Evolutionary conservation across 2,797 vertebrate species (phyloP), one percentile per base, ranked within the genome.

Genomic region (Mus minutoides): DNA sequence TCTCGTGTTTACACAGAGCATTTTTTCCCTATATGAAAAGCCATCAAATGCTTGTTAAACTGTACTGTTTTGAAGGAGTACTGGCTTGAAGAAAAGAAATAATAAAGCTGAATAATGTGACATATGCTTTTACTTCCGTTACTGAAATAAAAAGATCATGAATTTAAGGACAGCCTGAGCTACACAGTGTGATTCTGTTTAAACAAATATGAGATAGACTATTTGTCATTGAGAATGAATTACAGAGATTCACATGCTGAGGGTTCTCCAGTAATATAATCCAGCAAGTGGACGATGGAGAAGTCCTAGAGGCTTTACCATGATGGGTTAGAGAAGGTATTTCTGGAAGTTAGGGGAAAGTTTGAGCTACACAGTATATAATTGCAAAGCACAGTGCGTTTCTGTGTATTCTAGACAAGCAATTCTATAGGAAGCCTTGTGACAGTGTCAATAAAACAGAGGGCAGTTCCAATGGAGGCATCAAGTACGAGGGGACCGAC

Each of bases 211-310:
- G 37, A 90, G 71, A 92, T 90, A 67, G 56, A 91, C 96, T 87
- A 58, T 21, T 83, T 94, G n/a, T 64, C 64, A 87, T 6, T 85
- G 86, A 93, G 78, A 94, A 87, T 52, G 37, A 93, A 92, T 91
- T 58, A 75, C 2, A 79, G 24, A 91, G 37, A 91, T 56, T 94
- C 6, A 69, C 34, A 88, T 37, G 37, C 34, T 82, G 58, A 93
- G 31, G 46, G 86, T 79, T 8, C 69, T 69, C 34, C n/a, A 84
- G 67, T 85, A 14, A 60, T 80, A 80, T 69, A 93, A 96, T 67
- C 92, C 4, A 86, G 2, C 37, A 94, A 54, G 31, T 73, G n/a
- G 22, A 40, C 77, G 92, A 90, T 40, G 69, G 22, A 54, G 69
- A 17, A n/a, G 69, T 54, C 19, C 29, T 24, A 91, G 37, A 86